A percentile compares a stretch with the other conserved stretches of the same genome.
Evolutionary conservation across 1,140 invertebrate species (phyloP).

Genomic region (Tyrophagus putrescentiae): DNA sequence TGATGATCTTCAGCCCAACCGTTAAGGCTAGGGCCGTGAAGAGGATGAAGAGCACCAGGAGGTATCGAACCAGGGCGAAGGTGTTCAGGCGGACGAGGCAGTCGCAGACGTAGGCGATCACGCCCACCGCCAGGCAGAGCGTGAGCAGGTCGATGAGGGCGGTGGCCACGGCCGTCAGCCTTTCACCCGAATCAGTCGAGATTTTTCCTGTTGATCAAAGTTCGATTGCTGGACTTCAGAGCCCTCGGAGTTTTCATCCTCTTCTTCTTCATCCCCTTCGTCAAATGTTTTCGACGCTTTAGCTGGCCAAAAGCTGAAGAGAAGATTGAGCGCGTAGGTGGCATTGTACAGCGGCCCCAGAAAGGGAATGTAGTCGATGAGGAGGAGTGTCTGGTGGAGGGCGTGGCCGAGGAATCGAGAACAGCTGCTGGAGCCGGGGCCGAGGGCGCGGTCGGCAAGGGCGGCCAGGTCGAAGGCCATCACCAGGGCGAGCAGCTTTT

Average conservation of each 20-base stretch:
- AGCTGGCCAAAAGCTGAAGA: background rate
- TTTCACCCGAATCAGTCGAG: background rate
- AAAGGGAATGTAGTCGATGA: slow-evolving; percentile 6
- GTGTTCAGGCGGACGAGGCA: slow-evolving; percentile 2
- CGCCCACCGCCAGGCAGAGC: background rate
- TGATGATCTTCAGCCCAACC: background rate
- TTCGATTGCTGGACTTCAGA: background rate
- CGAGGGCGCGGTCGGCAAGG: no score
- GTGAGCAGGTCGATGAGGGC: slow-evolving; percentile 10
- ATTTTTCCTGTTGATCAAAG: slow-evolving; percentile 5
- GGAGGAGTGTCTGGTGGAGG: background rate
- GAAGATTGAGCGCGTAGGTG: background rate
- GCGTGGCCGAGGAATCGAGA: no score
- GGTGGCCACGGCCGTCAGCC: slow-evolving; percentile 3
- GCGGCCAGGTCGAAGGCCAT: no score
- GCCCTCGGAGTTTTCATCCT: background rate
- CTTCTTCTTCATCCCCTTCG: background rate
- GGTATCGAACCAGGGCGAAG: background rate
- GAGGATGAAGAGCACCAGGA: background rate
- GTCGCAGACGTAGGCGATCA: slow-evolving; percentile 3
- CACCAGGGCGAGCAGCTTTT: no score
- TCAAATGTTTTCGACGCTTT: background rate
- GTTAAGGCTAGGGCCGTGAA: slow-evolving; percentile 2
- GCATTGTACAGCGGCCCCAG: slow-evolving; percentile 14
- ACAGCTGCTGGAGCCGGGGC: no score